phyloP scores from a whole-genome alignment of 2,888 invertebrate genomes.

The Drosophila kokeensis region DNA sequence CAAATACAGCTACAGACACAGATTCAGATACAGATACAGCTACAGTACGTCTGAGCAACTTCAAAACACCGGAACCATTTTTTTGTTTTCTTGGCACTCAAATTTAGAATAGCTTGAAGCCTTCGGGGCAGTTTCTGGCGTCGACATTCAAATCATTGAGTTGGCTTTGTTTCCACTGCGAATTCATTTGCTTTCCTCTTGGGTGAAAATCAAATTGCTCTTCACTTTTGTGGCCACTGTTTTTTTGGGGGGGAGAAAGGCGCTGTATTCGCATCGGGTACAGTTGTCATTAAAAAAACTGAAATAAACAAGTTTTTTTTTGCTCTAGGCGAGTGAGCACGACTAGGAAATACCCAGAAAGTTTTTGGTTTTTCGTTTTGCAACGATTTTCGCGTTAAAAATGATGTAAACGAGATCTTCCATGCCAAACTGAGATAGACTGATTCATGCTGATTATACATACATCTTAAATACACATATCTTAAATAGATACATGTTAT shows the following conservation, averaged over 20 bases:
- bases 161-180: slow-evolving; percentile 49
- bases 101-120: slow-evolving; percentile 5
- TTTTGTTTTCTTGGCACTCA: neutral
- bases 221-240: slow-evolving; percentile 28
- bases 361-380: neutral
- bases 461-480: too few species aligned
- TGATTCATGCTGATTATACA: neutral
- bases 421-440: neutral
- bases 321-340: neutral
- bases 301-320: neutral
- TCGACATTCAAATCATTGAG: slow-evolving; percentile 22
- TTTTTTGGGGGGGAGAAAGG: neutral
- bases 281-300: slow-evolving; percentile 32
- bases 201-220: slow-evolving; percentile 47
- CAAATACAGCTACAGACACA: neutral
- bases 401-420: too few species aligned
- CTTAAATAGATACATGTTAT: too few species aligned
- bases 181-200: slow-evolving; percentile 42
- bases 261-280: slow-evolving; percentile 34
- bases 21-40: neutral
- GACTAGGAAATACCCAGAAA: neutral
- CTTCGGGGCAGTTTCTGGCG: slow-evolving; percentile 30
- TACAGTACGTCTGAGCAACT: neutral
- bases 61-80: neutral
- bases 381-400: too few species aligned